A percentile compares a stretch with the other conserved stretches of the same genome.
phyloP scores from a whole-genome alignment of 2,888 invertebrate genomes.

The Nebria salina region DNA sequence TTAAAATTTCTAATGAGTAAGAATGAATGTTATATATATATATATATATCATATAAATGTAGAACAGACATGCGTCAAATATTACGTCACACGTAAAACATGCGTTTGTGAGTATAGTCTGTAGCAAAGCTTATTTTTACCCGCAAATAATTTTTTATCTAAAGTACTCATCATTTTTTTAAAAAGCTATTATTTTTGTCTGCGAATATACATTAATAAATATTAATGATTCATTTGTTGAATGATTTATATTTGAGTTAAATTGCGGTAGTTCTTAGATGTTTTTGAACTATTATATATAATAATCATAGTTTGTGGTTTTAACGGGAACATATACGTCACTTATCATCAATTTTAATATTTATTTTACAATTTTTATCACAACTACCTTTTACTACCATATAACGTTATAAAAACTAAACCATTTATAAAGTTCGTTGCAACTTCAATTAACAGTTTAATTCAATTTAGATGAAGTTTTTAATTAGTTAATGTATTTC shows the following conservation, averaged over 20 bases:
- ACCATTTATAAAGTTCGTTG: no score
- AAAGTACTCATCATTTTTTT: no score
- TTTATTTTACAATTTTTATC: neutral
- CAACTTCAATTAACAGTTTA: neutral
- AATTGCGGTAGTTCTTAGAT: neutral
- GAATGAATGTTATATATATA: slow-evolving; percentile 34
- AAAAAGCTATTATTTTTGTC: no score
- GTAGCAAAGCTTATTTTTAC: neutral
- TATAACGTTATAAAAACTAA: no score
- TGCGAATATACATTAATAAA: no score
- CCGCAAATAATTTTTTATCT: neutral
- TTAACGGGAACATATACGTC: neutral
- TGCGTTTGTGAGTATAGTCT: slow-evolving; percentile 9
- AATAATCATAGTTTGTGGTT: neutral
- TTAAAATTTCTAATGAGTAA: slow-evolving; percentile 44
- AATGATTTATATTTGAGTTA: neutral
- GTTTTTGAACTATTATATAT: neutral
- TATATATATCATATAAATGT: slow-evolving; percentile 30
- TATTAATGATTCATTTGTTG: no score
- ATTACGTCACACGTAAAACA: slow-evolving; percentile 6
- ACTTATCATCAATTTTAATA: neutral
- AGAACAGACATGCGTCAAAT: slow-evolving; percentile 15
- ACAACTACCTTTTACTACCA: no score
- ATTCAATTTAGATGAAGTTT: slow-evolving; percentile 13
- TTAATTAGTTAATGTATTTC: slow-evolving; percentile 35